Base-by-base conservation (phyloP, 2,888 invertebrate genomes). In the Disparrhopalites patrizii region DNA sequence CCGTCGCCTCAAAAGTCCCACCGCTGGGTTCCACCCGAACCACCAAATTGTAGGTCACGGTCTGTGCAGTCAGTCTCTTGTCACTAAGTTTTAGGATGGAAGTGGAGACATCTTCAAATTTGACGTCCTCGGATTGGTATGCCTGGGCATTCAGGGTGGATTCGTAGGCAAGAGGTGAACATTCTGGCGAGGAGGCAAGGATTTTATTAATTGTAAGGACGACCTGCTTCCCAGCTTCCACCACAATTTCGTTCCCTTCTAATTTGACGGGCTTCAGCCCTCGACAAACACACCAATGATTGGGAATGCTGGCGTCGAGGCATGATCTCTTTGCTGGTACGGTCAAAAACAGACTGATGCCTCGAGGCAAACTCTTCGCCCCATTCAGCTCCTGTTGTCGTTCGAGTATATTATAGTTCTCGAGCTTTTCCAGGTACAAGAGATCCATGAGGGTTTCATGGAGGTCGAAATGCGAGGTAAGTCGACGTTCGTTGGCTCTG, bases 401-500 rank as follows among this genome's bases (percentile, higher is more conserved):
- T 85, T 30, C 30, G n/a, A 31, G 43, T 1, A 69, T 13, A 20
- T 28, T 36, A 1, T 69, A 33, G 36, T 58, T 47, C 4, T 30
- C 28, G 18, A 72, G 38, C 3, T 27, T 61, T 10, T 31, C 10
- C 2, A 68, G 40, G 25, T 69, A 28, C 3, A 70, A 27, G 2
- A 76, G 25, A 60, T 75, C 73, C 23, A 30, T 40, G 1, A 76
- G 62, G 7, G 75, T 74, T 57, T 72, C 68, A 61, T 74, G 89
- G 4, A 94, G 80, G 78, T 95, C 94, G 78, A 86, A 93, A 0
- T 90, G 90, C 0, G 90, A 90, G 0, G 90, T 89, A n/a, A 94
- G 82, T 61, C 61, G 50, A 1, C 68, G 33, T 0, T 23, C 15
- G 56, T 74, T 74, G 8, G 10, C 13, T 10, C 13, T 15, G 4